Base-by-base conservation (phyloP, 2,113 vertebrate genomes). In the Silurus asotus region DNA sequence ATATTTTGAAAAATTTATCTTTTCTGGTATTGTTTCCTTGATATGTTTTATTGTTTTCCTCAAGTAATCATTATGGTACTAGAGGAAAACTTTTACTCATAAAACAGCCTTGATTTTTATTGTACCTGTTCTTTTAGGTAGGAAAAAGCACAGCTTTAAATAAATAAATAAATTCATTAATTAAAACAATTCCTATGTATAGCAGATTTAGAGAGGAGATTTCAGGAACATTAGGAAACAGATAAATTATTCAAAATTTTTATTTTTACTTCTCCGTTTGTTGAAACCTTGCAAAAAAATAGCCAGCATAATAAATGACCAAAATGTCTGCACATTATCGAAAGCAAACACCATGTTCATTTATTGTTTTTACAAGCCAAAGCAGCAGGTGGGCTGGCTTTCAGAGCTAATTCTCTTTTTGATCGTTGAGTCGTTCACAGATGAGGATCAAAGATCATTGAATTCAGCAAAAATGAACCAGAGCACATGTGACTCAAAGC, bases 361-460 rank as follows among this genome's bases (percentile, higher is more conserved):
- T 58, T 59, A 59, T n/a, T 28, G 53, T 15, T 28, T 64, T 49
- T 49, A 20, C 64, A 70, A 37, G 55, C 84, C 28, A 70, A 17
- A 58, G 62, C 76, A 17, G 76, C 65, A 70, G 62, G 61, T 69
- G 65, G 20, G 65, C 23, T 65, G 37, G 4, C 20, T 51, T 72
- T 75, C 51, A n/a, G 76, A 25, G 51, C 49, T 70, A 79, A 80
- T 56, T 78, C 53, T 70, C 75, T 79, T 81, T 81, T 86, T 86
- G 76, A 85, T 85, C 76, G 11, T 13, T 20, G n/a, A 28, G 58
- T 81, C 28, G 10, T 70, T 72, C 65, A 72, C 65, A 55, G 51
- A 81, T 59, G 55, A 81, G 77, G 77, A 85, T 59, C 64, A 85
- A 80, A 85, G 84, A 77, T 80, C 76, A 70, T 5, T n/a, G 55